Evolutionary conservation across 2,113 vertebrate genomes (phyloP).

Genomic region (Muscicapa adusta): DNA sequence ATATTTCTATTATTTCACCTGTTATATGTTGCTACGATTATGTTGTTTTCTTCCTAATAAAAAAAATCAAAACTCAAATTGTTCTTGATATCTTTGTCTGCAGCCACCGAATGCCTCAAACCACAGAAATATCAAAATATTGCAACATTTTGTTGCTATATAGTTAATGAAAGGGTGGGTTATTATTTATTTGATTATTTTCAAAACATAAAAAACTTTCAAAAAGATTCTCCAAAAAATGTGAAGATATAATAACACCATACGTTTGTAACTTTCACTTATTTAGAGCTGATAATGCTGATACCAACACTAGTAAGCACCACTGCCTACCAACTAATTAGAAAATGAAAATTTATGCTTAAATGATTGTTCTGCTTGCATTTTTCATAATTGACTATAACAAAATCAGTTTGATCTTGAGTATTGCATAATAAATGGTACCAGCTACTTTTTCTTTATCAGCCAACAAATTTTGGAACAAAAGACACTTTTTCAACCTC

Average conservation of each 20-base stretch:
- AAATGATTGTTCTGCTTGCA: not conserved
- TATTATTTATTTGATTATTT: not conserved
- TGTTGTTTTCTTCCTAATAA: not conserved
- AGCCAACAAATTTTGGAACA: not conserved
- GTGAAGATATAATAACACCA: not conserved
- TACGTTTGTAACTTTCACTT: not conserved
- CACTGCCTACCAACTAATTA: not conserved
- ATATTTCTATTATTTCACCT: not conserved
- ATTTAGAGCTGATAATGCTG: not conserved
- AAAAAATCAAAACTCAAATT: not conserved
- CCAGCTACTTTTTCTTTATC: not conserved
- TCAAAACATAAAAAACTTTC: not conserved
- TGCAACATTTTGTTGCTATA: not conserved
- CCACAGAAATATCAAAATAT: not conserved
- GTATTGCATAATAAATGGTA: not conserved
- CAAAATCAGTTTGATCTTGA: not conserved
- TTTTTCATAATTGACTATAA: not conserved
- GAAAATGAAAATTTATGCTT: not conserved
- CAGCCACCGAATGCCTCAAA: not conserved
- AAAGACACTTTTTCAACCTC: not conserved
- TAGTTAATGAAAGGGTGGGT: not conserved
- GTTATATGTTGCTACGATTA: not conserved
- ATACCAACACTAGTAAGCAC: not conserved
- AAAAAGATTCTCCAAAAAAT: not conserved
- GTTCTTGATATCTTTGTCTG: not conserved